Conservation (phyloP, 2,888 invertebrate species). For the Yponomeuta malinellus region DNA sequence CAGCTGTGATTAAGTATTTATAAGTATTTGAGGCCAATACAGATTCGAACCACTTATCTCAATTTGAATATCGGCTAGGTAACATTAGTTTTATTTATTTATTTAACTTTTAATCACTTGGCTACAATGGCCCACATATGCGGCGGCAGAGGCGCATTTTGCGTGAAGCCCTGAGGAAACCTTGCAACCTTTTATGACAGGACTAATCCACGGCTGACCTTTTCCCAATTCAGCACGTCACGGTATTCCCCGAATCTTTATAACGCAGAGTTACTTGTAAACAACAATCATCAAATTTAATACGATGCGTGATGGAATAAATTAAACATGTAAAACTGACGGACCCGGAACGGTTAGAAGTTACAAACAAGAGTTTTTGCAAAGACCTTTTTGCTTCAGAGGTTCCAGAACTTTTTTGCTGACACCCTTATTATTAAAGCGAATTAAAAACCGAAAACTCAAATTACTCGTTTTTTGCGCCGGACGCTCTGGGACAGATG, state of each 20-base stretch:
- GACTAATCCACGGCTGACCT: too few species aligned
- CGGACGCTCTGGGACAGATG: constrained; percentile 11
- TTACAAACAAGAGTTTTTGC: neutral
- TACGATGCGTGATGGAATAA: neutral
- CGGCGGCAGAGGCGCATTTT: too few species aligned
- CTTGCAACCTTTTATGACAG: too few species aligned
- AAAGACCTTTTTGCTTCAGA: neutral
- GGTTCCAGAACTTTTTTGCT: neutral
- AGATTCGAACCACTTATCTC: too few species aligned
- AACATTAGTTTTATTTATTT: too few species aligned
- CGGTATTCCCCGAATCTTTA: neutral
- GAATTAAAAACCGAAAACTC: constrained; percentile 13
- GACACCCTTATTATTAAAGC: constrained; percentile 8
- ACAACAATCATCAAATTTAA: neutral
- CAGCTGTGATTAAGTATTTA: too few species aligned
- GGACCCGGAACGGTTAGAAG: neutral
- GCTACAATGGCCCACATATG: too few species aligned
- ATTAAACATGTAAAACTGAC: neutral
- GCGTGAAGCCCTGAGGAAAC: too few species aligned
- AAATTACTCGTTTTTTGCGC: constrained; percentile 9
- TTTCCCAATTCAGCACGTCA: neutral
- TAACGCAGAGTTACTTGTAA: neutral
- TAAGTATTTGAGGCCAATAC: too few species aligned
- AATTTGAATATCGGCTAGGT: too few species aligned
- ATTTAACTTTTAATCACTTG: too few species aligned